Conservation (phyloP, 2,113 vertebrate species). For the Tympanuchus pallidicinctus region DNA sequence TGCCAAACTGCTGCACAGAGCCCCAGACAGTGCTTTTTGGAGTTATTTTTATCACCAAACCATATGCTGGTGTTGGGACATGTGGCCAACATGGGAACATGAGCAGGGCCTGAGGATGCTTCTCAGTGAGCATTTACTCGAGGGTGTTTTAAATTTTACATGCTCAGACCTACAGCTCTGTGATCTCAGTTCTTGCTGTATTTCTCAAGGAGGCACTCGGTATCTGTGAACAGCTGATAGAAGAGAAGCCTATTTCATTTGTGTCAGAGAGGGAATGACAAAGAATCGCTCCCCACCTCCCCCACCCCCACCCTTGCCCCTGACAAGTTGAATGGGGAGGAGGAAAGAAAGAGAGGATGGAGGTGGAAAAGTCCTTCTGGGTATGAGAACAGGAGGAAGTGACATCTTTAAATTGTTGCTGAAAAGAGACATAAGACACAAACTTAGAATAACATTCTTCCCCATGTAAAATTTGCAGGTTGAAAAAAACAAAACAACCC, state of each 20-base stretch:
- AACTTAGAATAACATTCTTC: background rate
- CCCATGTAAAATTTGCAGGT: background rate
- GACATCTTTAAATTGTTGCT: background rate
- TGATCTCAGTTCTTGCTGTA: background rate
- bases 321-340: background rate
- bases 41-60: slow-evolving; percentile 33
- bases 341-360: background rate
- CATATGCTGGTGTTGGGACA: background rate
- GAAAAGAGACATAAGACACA: background rate
- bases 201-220: background rate
- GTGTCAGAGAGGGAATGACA: slow-evolving; percentile 37
- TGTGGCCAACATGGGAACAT: slow-evolving; percentile 11
- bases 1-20: background rate
- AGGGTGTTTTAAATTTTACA: background rate
- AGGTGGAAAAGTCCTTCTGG: background rate
- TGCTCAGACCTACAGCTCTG: background rate
- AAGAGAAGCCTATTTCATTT: slow-evolving; percentile 53
- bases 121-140: background rate
- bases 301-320: background rate
- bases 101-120: background rate
- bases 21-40: background rate
- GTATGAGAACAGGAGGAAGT: background rate
- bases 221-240: slow-evolving; percentile 53
- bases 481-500: background rate
- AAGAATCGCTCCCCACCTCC: background rate